Conservation (phyloP, 2,113 vertebrate genomes). For the Megaceryle maxima region DNA sequence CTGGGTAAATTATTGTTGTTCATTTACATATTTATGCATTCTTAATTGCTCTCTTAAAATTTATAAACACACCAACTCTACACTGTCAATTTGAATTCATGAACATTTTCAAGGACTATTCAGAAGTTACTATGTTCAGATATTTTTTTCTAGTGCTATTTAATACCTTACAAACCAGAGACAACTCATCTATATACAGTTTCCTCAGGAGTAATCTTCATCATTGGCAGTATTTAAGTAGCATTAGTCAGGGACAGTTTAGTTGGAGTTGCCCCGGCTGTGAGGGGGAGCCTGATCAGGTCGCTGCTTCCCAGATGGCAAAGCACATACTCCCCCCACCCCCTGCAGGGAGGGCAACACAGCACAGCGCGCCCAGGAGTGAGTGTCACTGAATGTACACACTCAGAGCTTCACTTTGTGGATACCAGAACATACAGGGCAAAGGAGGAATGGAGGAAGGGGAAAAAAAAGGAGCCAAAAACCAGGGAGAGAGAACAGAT, state of each 20-base stretch:
- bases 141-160: neutral
- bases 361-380: neutral
- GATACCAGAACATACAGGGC: neutral
- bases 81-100: neutral
- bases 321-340: neutral
- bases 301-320: neutral
- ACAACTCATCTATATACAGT: neutral
- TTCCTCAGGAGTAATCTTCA: neutral
- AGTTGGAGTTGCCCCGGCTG: neutral
- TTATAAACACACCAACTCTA: neutral
- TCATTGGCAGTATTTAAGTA: neutral
- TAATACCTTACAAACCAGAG: neutral
- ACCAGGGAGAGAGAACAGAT: neutral
- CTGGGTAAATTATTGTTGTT: neutral
- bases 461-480: neutral
- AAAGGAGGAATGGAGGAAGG: neutral
- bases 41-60: neutral
- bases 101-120: neutral
- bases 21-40: neutral
- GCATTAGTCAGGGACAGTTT: neutral
- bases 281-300: neutral
- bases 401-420: rapidly evolving
- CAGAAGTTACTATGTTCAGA: neutral
- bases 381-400: neutral
- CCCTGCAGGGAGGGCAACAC: neutral